Percentiles rank a stretch among this genome's conserved stretches.
Evolutionary conservation across 2,888 invertebrate genomes (phyloP).

Genomic region (Harmothoe impar): DNA sequence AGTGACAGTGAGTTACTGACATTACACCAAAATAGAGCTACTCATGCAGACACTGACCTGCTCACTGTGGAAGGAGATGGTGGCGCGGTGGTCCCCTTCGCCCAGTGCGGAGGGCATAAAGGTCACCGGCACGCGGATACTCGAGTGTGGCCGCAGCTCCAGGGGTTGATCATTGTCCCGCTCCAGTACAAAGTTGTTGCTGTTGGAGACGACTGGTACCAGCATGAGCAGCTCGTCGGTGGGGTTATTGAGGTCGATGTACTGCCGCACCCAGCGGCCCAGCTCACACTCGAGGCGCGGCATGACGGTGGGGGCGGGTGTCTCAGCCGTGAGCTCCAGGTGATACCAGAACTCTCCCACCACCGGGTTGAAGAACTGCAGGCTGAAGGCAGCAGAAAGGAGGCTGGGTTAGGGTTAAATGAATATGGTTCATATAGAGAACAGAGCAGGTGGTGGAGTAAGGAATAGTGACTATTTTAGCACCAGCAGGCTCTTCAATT

Average conservation of each 20-base stretch:
- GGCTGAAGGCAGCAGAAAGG: constrained; percentile 68
- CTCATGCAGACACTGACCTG: constrained; percentile 74
- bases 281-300: constrained; percentile 82
- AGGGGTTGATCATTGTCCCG: constrained; percentile 77
- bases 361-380: constrained; percentile 82
- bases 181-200: constrained; percentile 82
- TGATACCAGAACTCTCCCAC: constrained; percentile 84
- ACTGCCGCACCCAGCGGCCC: constrained; percentile 80
- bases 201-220: constrained; percentile 79
- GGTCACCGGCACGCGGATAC: constrained; percentile 77
- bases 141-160: constrained; percentile 74
- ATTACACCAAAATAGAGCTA: background rate
- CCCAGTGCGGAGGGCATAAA: constrained; percentile 83
- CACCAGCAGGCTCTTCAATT: too few relatives aligned
- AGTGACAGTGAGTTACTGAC: too few relatives aligned
- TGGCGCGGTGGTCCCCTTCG: constrained; percentile 78
- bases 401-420: too few relatives aligned
- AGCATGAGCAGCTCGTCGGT: constrained; percentile 80
- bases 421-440: too few relatives aligned
- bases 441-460: too few relatives aligned
- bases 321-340: constrained; percentile 77
- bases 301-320: constrained; percentile 79
- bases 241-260: constrained; percentile 80
- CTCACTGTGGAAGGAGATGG: constrained; percentile 80
- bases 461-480: too few relatives aligned